These are phyloP conservation scores for Eptesicus fuscus DNA, from an alignment of 2,113 vertebrate genomes.

Conservation along the genomic window DNA sequence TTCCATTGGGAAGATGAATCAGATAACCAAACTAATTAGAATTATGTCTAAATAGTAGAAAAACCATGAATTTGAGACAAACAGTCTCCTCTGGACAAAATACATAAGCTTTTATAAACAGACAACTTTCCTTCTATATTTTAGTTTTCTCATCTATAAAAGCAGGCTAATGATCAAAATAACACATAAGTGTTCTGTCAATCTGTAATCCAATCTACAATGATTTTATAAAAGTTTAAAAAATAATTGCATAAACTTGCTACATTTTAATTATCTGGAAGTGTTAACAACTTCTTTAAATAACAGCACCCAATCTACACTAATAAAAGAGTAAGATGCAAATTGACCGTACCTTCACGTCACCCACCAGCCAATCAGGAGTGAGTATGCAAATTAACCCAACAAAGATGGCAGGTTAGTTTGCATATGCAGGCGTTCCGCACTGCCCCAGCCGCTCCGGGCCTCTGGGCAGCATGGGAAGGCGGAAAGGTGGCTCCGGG, in stretches of 20 bases:
- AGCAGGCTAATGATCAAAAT: neutral
- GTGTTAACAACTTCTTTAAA: neutral
- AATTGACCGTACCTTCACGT: too few relatives aligned
- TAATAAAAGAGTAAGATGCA: too few relatives aligned
- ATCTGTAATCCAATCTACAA: neutral
- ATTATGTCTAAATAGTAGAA: neutral
- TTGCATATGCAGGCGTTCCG: too few relatives aligned
- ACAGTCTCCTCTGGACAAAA: neutral
- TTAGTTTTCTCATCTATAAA: neutral
- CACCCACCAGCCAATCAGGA: too few relatives aligned
- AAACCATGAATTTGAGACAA: neutral
- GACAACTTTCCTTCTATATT: neutral
- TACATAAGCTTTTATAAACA: neutral
- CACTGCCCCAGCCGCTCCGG: too few relatives aligned
- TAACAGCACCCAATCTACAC: neutral
- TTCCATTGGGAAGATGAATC: neutral
- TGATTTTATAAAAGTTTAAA: slow-evolving; percentile 7
- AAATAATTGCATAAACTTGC: neutral
- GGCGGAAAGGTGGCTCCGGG: too few relatives aligned
- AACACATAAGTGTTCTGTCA: neutral
- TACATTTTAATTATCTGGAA: slow-evolving; percentile 26
- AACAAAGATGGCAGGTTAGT: too few relatives aligned
- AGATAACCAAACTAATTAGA: neutral
- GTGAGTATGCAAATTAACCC: too few relatives aligned
- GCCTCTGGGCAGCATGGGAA: too few relatives aligned